These are phyloP conservation scores for Limenitis camilla DNA, from an alignment of 2,888 invertebrate species.

Conservation along the genomic window DNA sequence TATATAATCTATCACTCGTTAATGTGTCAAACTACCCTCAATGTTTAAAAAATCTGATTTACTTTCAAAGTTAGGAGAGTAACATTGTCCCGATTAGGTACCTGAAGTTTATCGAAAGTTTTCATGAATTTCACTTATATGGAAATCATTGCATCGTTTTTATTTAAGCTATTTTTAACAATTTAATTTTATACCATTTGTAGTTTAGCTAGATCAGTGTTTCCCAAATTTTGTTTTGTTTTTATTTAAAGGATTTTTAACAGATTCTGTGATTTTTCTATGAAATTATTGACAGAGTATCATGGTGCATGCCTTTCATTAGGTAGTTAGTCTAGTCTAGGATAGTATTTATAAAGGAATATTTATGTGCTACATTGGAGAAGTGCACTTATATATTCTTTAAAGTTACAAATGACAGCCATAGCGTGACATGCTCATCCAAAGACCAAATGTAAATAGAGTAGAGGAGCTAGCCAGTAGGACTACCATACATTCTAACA, in stretches of 20 bases:
- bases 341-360: conserved; percentile 49
- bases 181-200: conserved; percentile 26
- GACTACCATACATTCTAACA: conserved; percentile 45
- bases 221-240: conserved; percentile 62
- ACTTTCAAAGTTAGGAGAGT: conserved; percentile 3
- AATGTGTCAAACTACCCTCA: conserved; percentile 29
- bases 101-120: conserved; percentile 57
- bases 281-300: conserved; percentile 38
- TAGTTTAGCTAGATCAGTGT: conserved; percentile 58
- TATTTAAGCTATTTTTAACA: conserved; percentile 30
- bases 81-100: conserved; percentile 58
- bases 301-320: conserved; percentile 44
- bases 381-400: conserved; percentile 73
- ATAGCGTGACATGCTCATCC: conserved; percentile 71
- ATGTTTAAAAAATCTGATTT: conserved; percentile 16
- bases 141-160: conserved; percentile 27
- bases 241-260: conserved; percentile 40
- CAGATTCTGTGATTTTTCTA: conserved; percentile 52
- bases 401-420: conserved; percentile 59
- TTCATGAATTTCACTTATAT: conserved; percentile 28
- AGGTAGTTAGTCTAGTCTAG: conserved; percentile 69
- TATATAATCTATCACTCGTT: conserved; percentile 27
- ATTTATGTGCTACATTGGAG: conserved; percentile 56
- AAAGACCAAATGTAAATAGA: conserved; percentile 73
- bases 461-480: conserved; percentile 64